Conservation (phyloP, 2,888 invertebrate genomes). For the Cantharis rustica region DNA sequence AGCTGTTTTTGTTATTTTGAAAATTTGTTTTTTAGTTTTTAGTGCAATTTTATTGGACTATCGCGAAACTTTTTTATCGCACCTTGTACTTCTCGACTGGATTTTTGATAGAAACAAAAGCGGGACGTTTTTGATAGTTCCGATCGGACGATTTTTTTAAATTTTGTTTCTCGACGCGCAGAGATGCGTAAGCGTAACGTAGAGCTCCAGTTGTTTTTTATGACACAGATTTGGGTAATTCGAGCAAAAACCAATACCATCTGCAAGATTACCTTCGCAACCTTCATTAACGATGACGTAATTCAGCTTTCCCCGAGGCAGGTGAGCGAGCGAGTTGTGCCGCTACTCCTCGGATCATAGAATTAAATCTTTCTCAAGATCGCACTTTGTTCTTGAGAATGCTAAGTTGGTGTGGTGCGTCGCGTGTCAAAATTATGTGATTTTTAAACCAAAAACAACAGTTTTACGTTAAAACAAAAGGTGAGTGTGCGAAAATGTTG, state of each 20-base stretch:
- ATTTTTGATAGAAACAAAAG: background rate
- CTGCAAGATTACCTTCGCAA: background rate
- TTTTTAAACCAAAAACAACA: background rate
- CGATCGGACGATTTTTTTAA: background rate
- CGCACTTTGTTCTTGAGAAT: background rate
- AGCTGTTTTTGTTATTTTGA: too few species aligned
- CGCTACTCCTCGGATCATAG: background rate
- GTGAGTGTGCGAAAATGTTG: background rate
- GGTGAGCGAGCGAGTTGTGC: background rate
- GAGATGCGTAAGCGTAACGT: background rate
- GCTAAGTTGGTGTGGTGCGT: background rate
- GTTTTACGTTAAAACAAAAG: background rate
- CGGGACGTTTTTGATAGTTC: background rate
- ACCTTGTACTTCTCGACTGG: background rate
- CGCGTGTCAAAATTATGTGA: background rate
- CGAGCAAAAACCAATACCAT: background rate
- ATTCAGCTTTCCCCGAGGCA: background rate
- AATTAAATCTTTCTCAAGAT: background rate
- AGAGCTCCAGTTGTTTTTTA: background rate
- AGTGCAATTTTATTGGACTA: too few species aligned
- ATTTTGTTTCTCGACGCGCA: background rate
- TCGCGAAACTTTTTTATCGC: background rate
- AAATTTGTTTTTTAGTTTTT: too few species aligned
- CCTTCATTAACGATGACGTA: slow-evolving; percentile 9
- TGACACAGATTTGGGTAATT: background rate